A percentile compares a stretch with the other conserved stretches of the same genome.
phyloP scores from a whole-genome alignment of 2,888 invertebrate species.

The Polietes domitor region DNA sequence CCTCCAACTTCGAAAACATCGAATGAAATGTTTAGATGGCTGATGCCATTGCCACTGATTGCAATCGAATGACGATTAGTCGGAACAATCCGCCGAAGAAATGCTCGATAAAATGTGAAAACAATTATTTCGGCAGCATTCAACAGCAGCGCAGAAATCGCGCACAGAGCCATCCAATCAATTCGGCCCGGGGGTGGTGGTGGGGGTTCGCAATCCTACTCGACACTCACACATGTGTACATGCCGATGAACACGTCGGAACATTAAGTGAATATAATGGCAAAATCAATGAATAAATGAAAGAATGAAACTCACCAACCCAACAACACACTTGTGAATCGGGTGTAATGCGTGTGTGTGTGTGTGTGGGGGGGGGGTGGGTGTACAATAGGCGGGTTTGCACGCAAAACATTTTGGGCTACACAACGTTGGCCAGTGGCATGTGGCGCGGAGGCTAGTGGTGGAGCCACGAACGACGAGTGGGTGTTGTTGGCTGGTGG shows the following conservation, averaged over 20 bases:
- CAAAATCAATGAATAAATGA: conserved; percentile 38
- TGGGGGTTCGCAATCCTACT: neutral
- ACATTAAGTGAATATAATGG: conserved; percentile 26
- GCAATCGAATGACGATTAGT: no score
- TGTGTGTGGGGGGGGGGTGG: conserved; percentile 45
- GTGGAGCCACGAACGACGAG: neutral
- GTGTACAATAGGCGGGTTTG: conserved; percentile 32
- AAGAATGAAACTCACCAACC: conserved; percentile 3
- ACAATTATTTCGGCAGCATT: conserved; percentile 30
- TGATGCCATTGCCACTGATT: no score
- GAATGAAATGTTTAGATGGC: no score
- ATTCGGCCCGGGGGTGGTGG: neutral
- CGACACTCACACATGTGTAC: neutral
- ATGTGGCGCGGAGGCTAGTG: neutral
- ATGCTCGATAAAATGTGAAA: conserved; percentile 28
- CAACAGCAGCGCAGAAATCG: neutral
- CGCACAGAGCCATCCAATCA: neutral
- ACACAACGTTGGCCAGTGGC: neutral
- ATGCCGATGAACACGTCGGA: neutral
- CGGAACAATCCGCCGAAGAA: neutral
- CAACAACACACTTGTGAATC: neutral
- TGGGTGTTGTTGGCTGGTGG: neutral
- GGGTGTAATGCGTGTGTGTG: neutral
- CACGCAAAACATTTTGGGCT: neutral
- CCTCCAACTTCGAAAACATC: no score